phyloP scores from a whole-genome alignment of 2,113 vertebrate species.

The Calidris pygmaea region DNA sequence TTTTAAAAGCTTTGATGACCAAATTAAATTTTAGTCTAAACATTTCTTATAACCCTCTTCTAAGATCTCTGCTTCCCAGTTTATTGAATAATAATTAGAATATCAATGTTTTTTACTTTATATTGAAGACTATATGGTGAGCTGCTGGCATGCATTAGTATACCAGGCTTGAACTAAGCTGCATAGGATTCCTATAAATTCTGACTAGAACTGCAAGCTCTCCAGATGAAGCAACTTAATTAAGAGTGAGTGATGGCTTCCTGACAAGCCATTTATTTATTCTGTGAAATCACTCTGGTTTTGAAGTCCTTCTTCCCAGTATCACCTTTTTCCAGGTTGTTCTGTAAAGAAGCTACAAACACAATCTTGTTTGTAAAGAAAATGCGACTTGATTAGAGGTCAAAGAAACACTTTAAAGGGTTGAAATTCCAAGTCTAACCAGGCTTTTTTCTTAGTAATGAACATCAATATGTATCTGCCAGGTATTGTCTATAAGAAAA shows the following conservation, averaged over 20 bases:
- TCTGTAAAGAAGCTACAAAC: not conserved
- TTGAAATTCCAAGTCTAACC: not conserved
- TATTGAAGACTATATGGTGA: not conserved
- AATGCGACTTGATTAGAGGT: not conserved
- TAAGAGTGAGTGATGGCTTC: constrained; percentile 5
- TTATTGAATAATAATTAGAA: not conserved
- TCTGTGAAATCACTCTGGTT: not conserved
- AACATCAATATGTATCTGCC: not conserved
- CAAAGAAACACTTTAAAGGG: not conserved
- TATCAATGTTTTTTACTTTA: not conserved
- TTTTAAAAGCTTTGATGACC: not conserved
- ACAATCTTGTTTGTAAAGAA: not conserved
- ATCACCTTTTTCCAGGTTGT: not conserved
- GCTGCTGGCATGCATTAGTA: not conserved
- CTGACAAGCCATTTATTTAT: constrained; percentile 25
- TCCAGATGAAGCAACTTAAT: constrained; percentile 33
- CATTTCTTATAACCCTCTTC: not conserved
- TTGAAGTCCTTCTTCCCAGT: not conserved
- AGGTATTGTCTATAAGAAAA: not conserved
- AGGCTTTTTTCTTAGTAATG: not conserved
- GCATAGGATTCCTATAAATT: not conserved
- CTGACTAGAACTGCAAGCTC: not conserved
- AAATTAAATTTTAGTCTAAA: not conserved
- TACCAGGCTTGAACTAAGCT: not conserved
- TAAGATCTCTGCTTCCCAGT: not conserved